phyloP scores from a whole-genome alignment of 2,888 invertebrate species.

The Rhabditoides inermis region DNA sequence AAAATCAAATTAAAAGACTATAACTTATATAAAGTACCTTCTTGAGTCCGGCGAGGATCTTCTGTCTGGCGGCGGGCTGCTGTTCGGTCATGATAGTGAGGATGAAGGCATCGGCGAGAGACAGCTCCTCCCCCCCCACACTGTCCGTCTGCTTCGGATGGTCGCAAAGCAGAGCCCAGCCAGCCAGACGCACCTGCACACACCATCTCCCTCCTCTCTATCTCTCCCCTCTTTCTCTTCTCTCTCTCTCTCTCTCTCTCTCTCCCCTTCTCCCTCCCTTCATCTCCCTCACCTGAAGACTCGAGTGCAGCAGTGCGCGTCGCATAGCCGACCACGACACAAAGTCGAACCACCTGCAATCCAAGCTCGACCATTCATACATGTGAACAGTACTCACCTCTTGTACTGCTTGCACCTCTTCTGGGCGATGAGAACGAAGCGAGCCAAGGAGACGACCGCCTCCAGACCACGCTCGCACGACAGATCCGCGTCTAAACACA shows the following conservation, averaged over 20 bases:
- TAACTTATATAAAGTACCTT: too few relatives aligned
- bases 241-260: too few relatives aligned
- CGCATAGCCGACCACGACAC: background rate
- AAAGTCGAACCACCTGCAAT: background rate
- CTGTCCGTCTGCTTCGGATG: constrained; percentile 19
- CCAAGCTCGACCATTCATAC: background rate
- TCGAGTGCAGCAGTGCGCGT: background rate
- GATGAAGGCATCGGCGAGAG: constrained; percentile 17
- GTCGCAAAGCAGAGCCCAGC: constrained; percentile 21
- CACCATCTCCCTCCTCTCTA: too few relatives aligned
- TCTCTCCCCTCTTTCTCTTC: too few relatives aligned
- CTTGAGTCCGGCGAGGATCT: constrained; percentile 19
- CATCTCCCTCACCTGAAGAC: background rate
- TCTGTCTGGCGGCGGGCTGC: constrained; percentile 17
- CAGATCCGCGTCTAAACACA: too few relatives aligned
- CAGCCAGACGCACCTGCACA: constrained; percentile 24
- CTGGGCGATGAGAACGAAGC: too few relatives aligned
- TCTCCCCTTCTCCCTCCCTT: background rate
- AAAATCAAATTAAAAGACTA: too few relatives aligned
- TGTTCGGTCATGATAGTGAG: constrained; percentile 24
- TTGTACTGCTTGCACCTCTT: too few relatives aligned
- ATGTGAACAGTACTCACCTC: background rate
- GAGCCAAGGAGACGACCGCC: too few relatives aligned
- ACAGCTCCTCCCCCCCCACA: constrained; percentile 14
- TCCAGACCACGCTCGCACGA: too few relatives aligned